Evolutionary conservation across 2,113 vertebrate species (phyloP).

Genomic region (Dunckerocampus dactyliophorus): DNA sequence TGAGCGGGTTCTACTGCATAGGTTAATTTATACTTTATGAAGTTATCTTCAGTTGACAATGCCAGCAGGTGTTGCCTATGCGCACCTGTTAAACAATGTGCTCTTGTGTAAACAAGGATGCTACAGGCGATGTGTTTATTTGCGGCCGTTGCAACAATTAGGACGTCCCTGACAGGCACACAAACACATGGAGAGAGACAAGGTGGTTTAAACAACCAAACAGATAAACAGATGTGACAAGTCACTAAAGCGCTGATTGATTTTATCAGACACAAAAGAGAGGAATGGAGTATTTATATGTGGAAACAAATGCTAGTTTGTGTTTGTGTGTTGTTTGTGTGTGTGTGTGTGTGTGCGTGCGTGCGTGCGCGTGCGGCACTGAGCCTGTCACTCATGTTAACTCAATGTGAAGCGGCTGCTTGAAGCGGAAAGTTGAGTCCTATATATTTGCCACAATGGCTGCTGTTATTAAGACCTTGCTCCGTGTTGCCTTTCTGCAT

Average conservation of each 20-base stretch:
- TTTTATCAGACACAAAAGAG: constrained; percentile 10
- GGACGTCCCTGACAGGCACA: constrained; percentile 53
- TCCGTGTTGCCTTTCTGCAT: constrained; percentile 57
- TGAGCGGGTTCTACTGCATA: background rate
- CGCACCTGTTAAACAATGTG: constrained; percentile 58
- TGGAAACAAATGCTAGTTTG: constrained; percentile 22
- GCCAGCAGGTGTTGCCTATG: constrained; percentile 49
- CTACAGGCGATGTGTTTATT: constrained; percentile 62
- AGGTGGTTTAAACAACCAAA: constrained; percentile 17
- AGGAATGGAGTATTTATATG: background rate
- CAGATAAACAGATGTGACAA: constrained; percentile 38
- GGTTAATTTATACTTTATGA: constrained; percentile 41
- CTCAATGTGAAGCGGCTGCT: constrained; percentile 57
- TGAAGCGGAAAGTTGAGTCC: constrained; percentile 57
- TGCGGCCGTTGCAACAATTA: constrained; percentile 60
- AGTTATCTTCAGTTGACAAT: constrained; percentile 28
- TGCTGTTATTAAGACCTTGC: constrained; percentile 64
- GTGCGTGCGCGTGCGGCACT: constrained; percentile 12
- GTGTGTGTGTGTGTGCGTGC: constrained; percentile 12
- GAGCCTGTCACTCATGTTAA: constrained; percentile 64
- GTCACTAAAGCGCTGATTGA: constrained; percentile 23
- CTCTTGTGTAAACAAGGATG: constrained; percentile 62
- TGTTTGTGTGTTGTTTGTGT: constrained; percentile 32
- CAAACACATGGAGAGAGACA: constrained; percentile 53
- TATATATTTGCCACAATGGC: constrained; percentile 53